Conservation (phyloP, 2,797 vertebrate species). For the Sebastes hubbsi region DNA sequence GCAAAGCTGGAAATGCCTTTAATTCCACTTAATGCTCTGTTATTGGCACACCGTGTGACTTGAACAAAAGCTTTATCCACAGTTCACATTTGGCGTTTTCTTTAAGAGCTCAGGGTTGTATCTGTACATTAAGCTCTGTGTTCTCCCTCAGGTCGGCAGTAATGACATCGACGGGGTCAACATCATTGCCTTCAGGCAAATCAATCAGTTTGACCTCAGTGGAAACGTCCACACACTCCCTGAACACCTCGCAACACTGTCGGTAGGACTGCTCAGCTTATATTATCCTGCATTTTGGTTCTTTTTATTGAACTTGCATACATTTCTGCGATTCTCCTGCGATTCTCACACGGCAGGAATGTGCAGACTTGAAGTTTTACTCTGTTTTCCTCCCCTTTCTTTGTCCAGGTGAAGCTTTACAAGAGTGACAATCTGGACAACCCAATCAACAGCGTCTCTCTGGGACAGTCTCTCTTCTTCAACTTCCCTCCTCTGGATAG, state of each 20-base stretch:
- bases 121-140: conserved; percentile 19
- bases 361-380: neutral
- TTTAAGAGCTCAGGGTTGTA: neutral
- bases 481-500: conserved; percentile 94
- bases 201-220: conserved; percentile 97
- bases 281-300: neutral
- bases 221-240: conserved; percentile 94
- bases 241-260: conserved; percentile 92
- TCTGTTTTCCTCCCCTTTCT: neutral
- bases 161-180: conserved; percentile 93
- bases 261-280: conserved; percentile 73
- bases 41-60: conserved; percentile 65
- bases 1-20: conserved; percentile 53
- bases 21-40: conserved; percentile 71
- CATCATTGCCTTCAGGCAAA: conserved; percentile 97
- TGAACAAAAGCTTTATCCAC: conserved; percentile 18
- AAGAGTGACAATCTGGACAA: conserved; percentile 96
- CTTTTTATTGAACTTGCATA: neutral
- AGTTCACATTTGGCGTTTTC: conserved; percentile 13
- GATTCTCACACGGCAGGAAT: neutral
- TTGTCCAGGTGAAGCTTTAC: conserved; percentile 92
- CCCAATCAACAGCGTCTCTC: conserved; percentile 90
- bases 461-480: conserved; percentile 97
- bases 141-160: conserved; percentile 86
- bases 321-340: neutral